Conservation (phyloP, 2,888 invertebrate genomes). For the Drepana falcataria region DNA sequence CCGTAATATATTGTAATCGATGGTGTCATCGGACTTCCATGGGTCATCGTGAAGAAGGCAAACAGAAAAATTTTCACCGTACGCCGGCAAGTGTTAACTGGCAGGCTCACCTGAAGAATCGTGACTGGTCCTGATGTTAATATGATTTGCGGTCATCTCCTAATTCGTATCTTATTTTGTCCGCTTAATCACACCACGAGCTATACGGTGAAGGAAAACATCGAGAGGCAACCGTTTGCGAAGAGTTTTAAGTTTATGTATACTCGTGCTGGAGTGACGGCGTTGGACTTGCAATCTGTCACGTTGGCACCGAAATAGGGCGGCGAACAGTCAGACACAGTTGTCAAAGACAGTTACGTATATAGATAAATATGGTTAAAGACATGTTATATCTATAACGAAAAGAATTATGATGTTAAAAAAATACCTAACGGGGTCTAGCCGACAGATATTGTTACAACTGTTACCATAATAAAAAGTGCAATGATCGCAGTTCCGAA, state of each 20-base stretch:
- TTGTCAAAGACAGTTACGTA: no score
- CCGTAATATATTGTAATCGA: background rate
- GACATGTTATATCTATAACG: no score
- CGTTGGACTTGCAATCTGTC: no score
- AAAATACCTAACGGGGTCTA: background rate
- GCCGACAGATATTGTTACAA: background rate
- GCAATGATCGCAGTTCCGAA: background rate
- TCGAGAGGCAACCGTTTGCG: no score
- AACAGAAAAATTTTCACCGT: constrained; percentile 3
- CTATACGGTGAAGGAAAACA: no score
- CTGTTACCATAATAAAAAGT: background rate
- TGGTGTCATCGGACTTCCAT: background rate
- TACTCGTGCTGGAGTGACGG: no score
- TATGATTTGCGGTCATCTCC: constrained; percentile 16
- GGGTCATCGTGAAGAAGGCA: background rate
- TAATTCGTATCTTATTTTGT: constrained; percentile 12
- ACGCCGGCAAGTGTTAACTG: constrained; percentile 13
- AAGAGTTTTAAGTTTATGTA: no score
- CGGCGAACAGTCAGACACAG: no score
- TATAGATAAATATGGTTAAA: no score
- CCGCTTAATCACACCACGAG: background rate
- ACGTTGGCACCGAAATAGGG: no score
- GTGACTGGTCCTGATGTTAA: constrained; percentile 20
- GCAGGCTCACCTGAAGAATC: constrained; percentile 15
- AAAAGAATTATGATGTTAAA: no score